Percentiles rank a stretch among this genome's conserved stretches.
These are phyloP conservation scores for Lethrus apterus DNA, from an alignment of 1,140 invertebrate genomes.

Conservation along the genomic window DNA sequence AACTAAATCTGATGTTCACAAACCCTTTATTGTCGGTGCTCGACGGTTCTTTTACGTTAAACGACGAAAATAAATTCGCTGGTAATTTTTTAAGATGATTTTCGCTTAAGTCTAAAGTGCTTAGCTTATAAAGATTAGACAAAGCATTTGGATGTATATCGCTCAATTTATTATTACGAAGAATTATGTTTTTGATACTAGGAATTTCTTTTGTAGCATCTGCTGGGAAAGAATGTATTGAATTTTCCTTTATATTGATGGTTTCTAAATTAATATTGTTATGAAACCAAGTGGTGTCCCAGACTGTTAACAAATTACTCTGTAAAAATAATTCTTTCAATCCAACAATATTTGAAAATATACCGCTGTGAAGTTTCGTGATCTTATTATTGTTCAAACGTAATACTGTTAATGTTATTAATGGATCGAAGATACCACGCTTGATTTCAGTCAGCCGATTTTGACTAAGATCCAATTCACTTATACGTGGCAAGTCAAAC, in stretches of 20 bases:
- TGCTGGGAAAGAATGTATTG: background rate
- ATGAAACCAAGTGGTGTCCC: background rate
- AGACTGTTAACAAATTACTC: background rate
- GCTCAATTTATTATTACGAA: background rate
- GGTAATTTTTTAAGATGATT: background rate
- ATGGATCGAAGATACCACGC: background rate
- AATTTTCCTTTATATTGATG: background rate
- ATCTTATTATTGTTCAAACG: background rate
- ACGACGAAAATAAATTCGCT: background rate
- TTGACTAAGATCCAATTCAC: background rate
- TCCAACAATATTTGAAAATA: background rate
- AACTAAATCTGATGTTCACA: background rate
- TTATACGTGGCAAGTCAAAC: background rate
- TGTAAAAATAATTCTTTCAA: background rate
- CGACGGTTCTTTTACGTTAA: background rate
- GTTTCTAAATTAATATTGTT: background rate
- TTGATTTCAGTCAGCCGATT: background rate
- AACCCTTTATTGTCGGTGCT: no score
- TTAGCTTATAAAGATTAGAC: background rate
- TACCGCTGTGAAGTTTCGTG: background rate
- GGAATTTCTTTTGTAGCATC: background rate
- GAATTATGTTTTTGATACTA: background rate
- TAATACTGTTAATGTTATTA: background rate
- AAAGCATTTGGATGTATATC: constrained; percentile 1
- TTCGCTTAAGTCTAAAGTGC: background rate